Percentiles rank a stretch among this genome's conserved stretches.
Conservation (phyloP, 2,113 vertebrate genomes). For the Phylloscopus whistleri region DNA sequence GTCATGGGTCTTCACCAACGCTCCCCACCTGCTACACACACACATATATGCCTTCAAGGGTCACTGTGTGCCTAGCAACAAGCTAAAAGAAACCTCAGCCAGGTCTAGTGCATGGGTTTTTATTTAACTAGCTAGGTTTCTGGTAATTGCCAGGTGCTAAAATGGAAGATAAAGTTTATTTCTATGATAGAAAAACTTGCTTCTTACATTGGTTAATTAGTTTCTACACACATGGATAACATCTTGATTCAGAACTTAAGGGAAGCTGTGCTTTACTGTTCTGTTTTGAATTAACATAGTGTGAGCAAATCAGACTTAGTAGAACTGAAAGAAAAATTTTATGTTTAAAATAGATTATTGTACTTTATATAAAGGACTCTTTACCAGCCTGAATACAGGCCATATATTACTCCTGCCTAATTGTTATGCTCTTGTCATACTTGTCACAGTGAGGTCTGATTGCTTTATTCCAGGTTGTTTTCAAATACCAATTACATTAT, state of each 20-base stretch:
- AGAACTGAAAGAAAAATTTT: background rate
- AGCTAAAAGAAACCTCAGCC: background rate
- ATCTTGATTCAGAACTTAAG: background rate
- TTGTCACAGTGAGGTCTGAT: background rate
- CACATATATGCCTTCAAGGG: fast-evolving
- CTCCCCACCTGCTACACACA: background rate
- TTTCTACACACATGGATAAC: background rate
- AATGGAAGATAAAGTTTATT: background rate
- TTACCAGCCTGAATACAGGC: background rate
- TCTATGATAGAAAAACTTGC: background rate
- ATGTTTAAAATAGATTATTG: background rate
- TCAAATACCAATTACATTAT: background rate
- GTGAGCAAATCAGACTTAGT: background rate
- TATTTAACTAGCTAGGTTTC: background rate
- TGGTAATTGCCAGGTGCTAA: background rate
- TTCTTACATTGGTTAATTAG: background rate
- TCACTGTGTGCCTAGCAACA: background rate
- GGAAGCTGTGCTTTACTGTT: background rate
- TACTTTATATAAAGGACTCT: background rate
- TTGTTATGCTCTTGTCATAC: background rate
- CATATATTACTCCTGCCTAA: background rate
- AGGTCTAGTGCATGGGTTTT: background rate
- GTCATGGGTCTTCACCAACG: background rate
- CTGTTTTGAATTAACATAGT: background rate
- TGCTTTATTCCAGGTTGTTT: background rate